Evolutionary conservation across 2,888 invertebrate species (phyloP).

Genomic region (Trachelus troglodyta): DNA sequence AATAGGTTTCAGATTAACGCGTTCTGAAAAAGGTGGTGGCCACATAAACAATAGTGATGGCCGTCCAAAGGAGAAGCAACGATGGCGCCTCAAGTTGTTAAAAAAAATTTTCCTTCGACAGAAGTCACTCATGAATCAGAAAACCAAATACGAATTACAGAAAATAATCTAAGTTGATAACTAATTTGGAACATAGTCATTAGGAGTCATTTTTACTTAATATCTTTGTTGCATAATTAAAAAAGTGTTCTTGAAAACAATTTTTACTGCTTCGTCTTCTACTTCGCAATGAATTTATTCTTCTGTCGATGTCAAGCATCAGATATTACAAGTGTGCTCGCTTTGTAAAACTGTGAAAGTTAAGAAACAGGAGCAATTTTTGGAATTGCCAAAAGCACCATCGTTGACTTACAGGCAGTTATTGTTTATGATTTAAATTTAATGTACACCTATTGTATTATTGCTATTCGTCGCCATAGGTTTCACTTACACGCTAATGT

Average conservation of each 20-base stretch:
- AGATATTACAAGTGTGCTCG: not conserved
- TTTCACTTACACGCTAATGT: conserved; percentile 33
- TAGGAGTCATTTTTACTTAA: not conserved
- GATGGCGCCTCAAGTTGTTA: not conserved
- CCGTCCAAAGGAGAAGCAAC: not conserved
- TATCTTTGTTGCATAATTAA: not conserved
- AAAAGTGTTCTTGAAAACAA: not conserved
- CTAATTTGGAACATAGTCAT: not conserved
- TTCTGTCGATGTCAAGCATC: not conserved
- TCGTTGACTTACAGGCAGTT: conserved; percentile 35
- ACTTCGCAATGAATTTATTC: not conserved
- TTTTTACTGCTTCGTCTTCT: not conserved
- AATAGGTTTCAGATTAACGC: conserved; percentile 18
- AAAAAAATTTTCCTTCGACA: not conserved
- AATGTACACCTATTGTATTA: conserved; percentile 55
- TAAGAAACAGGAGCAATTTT: not conserved
- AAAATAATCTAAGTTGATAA: not conserved
- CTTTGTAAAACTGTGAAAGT: conserved; percentile 19
- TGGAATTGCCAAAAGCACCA: conserved; percentile 34
- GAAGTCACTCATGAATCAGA: no score
- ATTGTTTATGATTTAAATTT: conserved; percentile 23
- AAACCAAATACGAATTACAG: not conserved
- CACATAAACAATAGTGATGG: not conserved
- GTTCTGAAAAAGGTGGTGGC: conserved; percentile 40
- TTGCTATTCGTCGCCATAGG: conserved; percentile 54